phyloP scores from a whole-genome alignment of 1,140 invertebrate species.

The Drosophila willistoni region DNA sequence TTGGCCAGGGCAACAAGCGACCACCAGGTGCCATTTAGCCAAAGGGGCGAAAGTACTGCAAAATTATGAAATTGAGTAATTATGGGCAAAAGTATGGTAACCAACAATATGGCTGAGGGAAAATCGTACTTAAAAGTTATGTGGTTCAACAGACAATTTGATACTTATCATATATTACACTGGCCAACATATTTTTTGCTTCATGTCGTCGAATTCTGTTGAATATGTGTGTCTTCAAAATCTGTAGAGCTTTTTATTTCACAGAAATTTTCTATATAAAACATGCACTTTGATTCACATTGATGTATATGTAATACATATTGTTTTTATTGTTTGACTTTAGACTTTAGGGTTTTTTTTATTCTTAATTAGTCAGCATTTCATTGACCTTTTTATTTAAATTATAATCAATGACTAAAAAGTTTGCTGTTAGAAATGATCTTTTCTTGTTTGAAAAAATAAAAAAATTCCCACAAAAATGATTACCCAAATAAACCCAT shows the following conservation, averaged over 20 bases:
- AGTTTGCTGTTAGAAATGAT: not conserved
- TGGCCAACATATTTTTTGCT: not conserved
- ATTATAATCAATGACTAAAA: too few species aligned
- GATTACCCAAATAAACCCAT: slow-evolving; percentile 35
- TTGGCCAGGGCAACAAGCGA: slow-evolving; percentile 25
- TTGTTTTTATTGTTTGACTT: too few species aligned
- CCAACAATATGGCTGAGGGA: not conserved
- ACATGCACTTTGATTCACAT: too few species aligned
- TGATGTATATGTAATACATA: too few species aligned
- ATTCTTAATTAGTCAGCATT: too few species aligned
- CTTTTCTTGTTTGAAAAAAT: slow-evolving; percentile 4
- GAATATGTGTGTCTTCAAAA: too few species aligned
- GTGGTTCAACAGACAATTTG: not conserved
- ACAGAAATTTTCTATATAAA: too few species aligned
- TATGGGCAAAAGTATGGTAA: slow-evolving; percentile 8
- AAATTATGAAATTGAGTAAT: slow-evolving; percentile 40
- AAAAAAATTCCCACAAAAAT: slow-evolving; percentile 17
- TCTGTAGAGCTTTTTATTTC: too few species aligned
- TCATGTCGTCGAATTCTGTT: too few species aligned
- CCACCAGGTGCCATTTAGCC: slow-evolving; percentile 26
- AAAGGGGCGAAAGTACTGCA: slow-evolving; percentile 63
- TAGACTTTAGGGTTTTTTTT: too few species aligned
- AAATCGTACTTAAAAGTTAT: slow-evolving; percentile 24
- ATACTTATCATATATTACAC: not conserved
- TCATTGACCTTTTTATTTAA: too few species aligned